A percentile compares a stretch with the other conserved stretches of the same genome.
Evolutionary conservation across 2,888 invertebrate species (phyloP).

Genomic region (Osedax fenrisi): DNA sequence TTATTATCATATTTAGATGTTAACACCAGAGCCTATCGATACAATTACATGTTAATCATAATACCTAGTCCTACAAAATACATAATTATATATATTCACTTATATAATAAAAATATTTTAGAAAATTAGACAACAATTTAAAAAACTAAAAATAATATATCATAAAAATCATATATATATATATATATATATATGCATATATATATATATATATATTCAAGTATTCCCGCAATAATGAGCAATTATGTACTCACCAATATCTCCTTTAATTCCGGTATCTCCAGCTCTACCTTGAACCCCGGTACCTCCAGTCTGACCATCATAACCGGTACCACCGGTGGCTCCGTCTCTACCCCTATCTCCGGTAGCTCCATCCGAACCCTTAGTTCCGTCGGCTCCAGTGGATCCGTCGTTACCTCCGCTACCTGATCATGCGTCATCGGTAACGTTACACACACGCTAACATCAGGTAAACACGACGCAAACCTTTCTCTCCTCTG

Average conservation of each 20-base stretch:
- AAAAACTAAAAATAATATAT: no score
- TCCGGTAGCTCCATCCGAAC: conserved; percentile 12
- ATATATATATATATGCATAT: conserved; percentile 1
- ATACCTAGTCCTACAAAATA: not conserved
- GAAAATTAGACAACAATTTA: no score
- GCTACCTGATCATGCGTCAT: not conserved
- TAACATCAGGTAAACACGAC: no score
- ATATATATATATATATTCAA: conserved; percentile 13
- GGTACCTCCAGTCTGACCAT: conserved; percentile 15
- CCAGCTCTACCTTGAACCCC: conserved; percentile 26
- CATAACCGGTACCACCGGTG: conserved; percentile 12
- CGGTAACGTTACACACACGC: no score
- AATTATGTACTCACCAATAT: not conserved
- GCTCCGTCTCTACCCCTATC: conserved; percentile 14
- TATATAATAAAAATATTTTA: no score
- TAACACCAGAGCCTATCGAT: no score
- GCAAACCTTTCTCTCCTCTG: no score
- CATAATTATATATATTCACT: not conserved
- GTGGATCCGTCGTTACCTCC: not conserved
- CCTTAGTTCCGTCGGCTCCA: not conserved
- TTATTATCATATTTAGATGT: no score
- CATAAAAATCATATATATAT: no score
- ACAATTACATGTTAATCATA: no score
- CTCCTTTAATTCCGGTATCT: not conserved
- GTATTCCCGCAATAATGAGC: not conserved